phyloP scores from a whole-genome alignment of 2,797 vertebrate species.

The Crypturellus tataupa region DNA sequence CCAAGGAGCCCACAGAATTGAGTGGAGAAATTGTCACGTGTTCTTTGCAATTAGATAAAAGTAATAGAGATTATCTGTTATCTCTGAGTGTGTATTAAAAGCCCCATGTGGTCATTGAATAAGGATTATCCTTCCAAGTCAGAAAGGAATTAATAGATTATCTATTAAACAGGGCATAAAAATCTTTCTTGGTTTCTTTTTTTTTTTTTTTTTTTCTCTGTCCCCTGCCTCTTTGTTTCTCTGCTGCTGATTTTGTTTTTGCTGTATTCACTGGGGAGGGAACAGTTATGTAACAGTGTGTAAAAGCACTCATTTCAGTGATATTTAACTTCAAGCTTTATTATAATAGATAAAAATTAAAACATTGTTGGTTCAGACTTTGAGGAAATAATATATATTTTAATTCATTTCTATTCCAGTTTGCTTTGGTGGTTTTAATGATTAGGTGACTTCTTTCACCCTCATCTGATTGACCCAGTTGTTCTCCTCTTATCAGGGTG shows the following conservation, averaged over 20 bases:
- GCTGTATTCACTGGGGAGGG: neutral
- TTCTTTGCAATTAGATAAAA: neutral
- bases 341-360: constrained; percentile 4
- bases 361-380: neutral
- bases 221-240: neutral
- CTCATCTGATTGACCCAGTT: constrained; percentile 20
- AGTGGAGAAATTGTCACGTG: neutral
- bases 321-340: constrained; percentile 20
- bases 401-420: neutral
- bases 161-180: neutral
- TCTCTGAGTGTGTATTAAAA: neutral
- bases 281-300: neutral
- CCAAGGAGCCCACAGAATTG: neutral
- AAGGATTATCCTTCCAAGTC: neutral
- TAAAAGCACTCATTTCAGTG: constrained; percentile 23
- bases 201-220: neutral
- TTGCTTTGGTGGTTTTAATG: neutral
- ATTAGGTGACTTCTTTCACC: neutral
- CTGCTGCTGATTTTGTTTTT: neutral
- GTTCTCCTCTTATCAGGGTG: constrained; percentile 64
- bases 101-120: neutral
- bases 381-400: neutral
- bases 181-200: neutral
- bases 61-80: neutral
- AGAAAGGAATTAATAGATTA: neutral